These are phyloP conservation scores for Apodemia zela DNA, from an alignment of 2,888 invertebrate species.

Conservation along the genomic window DNA sequence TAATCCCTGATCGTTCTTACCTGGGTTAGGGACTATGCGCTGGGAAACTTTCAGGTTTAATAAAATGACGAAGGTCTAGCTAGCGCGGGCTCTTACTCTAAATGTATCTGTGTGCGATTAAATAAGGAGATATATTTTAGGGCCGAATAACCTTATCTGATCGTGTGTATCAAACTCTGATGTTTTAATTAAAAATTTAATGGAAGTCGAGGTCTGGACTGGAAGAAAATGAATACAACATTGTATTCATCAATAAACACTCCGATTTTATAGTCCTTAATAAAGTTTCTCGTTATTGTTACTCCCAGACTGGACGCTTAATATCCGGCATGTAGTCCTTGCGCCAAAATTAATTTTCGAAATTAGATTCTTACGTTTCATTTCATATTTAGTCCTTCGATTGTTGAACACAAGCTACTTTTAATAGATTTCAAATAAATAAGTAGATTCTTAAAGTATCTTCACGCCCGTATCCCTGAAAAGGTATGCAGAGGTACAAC, in stretches of 20 bases:
- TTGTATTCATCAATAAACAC: constrained; percentile 4
- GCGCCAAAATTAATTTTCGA: not conserved
- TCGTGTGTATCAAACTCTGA: not conserved
- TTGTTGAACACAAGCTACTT: not conserved
- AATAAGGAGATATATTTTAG: too few species aligned
- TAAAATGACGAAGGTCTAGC: too few species aligned
- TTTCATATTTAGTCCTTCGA: not conserved
- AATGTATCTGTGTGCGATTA: too few species aligned
- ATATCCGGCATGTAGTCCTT: not conserved
- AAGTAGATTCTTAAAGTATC: too few species aligned
- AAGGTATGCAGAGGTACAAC: too few species aligned
- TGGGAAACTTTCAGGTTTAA: too few species aligned
- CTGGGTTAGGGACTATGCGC: too few species aligned
- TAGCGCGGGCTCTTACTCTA: too few species aligned
- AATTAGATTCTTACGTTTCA: not conserved
- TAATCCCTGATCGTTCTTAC: too few species aligned
- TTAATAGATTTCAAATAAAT: not conserved
- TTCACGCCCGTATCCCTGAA: too few species aligned
- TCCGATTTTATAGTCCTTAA: constrained; percentile 4
- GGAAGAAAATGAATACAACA: constrained; percentile 1
- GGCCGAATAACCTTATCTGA: not conserved
- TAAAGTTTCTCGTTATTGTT: not conserved
- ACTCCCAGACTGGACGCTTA: not conserved
- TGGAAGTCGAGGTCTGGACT: not conserved
- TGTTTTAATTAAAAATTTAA: constrained; percentile 1